Conservation (phyloP, 1,140 invertebrate species). For the Semibalanus balanoides region DNA sequence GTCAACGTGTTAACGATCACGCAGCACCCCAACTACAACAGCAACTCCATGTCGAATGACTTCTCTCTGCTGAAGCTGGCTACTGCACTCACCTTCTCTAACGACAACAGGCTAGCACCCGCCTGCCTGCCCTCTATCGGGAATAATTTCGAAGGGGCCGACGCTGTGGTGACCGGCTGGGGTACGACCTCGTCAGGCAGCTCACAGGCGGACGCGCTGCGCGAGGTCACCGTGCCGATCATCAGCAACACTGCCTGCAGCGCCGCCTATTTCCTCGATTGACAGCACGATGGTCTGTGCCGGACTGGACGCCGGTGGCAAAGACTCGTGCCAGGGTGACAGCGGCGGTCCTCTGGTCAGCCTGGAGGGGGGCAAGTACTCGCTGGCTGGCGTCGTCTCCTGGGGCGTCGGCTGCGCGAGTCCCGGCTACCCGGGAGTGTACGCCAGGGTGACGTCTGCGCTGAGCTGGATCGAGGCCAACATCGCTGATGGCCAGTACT, state of each 20-base stretch:
- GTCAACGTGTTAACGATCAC: background rate
- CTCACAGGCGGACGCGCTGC: background rate
- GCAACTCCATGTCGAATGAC: background rate
- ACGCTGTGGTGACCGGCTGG: background rate
- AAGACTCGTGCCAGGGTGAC: slow-evolving; percentile 36
- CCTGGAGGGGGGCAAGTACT: slow-evolving; percentile 24
- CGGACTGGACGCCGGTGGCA: slow-evolving; percentile 27
- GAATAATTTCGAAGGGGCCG: background rate
- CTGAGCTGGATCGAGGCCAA: slow-evolving; percentile 27
- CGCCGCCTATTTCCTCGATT: background rate
- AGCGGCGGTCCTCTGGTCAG: slow-evolving; percentile 50
- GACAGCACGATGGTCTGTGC: slow-evolving; percentile 26
- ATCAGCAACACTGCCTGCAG: background rate
- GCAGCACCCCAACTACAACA: background rate
- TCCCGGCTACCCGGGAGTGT: slow-evolving; percentile 31
- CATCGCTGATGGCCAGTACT: too few species aligned
- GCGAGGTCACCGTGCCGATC: background rate
- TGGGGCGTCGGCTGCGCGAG: slow-evolving; percentile 32
- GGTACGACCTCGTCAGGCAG: background rate
- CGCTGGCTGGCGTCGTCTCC: slow-evolving; percentile 35
- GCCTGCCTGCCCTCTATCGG: background rate
- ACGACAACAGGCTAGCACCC: background rate
- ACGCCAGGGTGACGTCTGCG: slow-evolving; percentile 28
- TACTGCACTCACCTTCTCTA: background rate
- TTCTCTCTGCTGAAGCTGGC: background rate